phyloP scores from a whole-genome alignment of 2,797 vertebrate genomes.

The Alfaro cultratus region DNA sequence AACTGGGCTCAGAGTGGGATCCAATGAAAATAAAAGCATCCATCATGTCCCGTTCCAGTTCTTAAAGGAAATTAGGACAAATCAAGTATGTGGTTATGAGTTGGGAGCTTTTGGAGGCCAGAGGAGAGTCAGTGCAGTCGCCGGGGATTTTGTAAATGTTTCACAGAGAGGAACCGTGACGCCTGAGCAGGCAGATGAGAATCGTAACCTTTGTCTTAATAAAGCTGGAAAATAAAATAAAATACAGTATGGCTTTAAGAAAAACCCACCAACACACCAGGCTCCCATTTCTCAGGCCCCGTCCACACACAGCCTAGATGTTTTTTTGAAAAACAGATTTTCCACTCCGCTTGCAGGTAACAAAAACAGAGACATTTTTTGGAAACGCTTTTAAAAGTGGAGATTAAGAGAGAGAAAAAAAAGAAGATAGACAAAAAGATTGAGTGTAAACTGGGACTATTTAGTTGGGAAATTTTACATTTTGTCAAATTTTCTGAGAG shows the following conservation, averaged over 20 bases:
- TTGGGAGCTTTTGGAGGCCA: constrained; percentile 23
- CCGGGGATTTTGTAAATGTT: constrained; percentile 44
- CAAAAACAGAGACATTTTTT: not conserved
- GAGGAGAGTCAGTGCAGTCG: constrained; percentile 57
- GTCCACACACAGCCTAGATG: not conserved
- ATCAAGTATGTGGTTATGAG: constrained; percentile 25
- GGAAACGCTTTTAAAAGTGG: not conserved
- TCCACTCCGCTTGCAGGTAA: not conserved
- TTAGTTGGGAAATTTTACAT: not conserved
- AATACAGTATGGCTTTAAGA: constrained; percentile 67
- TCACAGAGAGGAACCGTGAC: constrained; percentile 25
- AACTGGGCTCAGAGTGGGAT: constrained; percentile 15
- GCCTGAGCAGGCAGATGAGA: constrained; percentile 52
- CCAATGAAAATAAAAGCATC: constrained; percentile 34
- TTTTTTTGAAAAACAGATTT: not conserved
- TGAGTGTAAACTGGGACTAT: not conserved
- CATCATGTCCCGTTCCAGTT: constrained; percentile 49
- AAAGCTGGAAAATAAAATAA: constrained; percentile 40
- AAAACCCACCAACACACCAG: constrained; percentile 47
- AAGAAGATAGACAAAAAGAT: not conserved
- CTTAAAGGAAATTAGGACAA: constrained; percentile 30
- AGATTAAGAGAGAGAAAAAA: not conserved
- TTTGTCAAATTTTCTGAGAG: not conserved
- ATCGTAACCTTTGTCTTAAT: constrained; percentile 60
- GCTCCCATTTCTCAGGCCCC: not conserved